These are phyloP conservation scores for Labeo rohita DNA, from an alignment of 2,113 vertebrate species.

Conservation along the genomic window DNA sequence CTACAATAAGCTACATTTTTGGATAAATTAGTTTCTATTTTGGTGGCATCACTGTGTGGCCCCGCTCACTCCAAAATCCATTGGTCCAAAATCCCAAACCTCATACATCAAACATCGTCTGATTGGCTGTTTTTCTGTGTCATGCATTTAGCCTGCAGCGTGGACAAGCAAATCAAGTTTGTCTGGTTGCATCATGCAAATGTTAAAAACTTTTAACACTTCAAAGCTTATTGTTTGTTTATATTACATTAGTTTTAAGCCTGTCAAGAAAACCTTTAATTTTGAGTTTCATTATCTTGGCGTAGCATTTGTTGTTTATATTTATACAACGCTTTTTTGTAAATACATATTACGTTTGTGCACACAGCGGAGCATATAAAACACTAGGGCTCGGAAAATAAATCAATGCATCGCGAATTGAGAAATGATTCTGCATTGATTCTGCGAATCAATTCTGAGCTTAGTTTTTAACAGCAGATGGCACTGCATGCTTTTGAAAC, in stretches of 20 bases:
- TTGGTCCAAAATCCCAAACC: background rate
- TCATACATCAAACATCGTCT: background rate
- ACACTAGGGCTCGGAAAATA: too few species aligned
- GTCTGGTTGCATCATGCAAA: background rate
- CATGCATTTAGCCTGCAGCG: background rate
- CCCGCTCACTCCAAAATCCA: background rate
- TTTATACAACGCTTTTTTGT: background rate
- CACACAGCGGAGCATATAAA: background rate
- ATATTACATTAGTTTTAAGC: background rate
- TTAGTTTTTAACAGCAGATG: too few species aligned
- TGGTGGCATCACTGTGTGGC: background rate
- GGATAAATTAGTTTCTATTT: background rate
- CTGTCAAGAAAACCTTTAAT: background rate
- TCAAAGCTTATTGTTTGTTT: background rate
- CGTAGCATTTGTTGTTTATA: background rate
- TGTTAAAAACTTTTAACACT: background rate
- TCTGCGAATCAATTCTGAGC: too few species aligned
- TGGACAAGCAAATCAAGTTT: background rate
- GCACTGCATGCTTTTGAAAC: too few species aligned
- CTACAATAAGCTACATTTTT: background rate
- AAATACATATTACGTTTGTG: background rate
- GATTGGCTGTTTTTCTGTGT: background rate
- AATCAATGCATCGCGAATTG: too few species aligned
- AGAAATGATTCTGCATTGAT: too few species aligned
- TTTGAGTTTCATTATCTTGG: background rate